phyloP scores from a whole-genome alignment of 1,140 invertebrate species.

The Eumeta japonica region DNA sequence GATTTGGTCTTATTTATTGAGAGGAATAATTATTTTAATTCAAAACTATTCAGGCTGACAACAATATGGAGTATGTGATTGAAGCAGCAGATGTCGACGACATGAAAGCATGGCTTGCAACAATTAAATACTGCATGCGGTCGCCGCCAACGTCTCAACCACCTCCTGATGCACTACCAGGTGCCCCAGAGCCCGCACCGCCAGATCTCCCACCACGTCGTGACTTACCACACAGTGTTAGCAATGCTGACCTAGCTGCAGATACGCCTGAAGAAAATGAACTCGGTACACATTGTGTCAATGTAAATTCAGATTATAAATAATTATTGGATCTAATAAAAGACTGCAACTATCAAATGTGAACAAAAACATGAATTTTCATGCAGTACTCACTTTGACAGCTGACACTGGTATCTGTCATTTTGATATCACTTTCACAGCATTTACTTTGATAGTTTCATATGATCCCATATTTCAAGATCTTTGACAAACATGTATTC shows the following conservation, averaged over 20 bases:
- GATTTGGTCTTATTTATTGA: background rate
- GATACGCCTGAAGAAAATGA: constrained; percentile 44
- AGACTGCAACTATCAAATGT: too few relatives aligned
- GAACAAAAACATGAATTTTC: too few relatives aligned
- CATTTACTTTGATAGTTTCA: too few relatives aligned
- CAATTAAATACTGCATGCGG: constrained; percentile 81
- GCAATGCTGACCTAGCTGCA: constrained; percentile 40
- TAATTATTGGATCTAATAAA: too few relatives aligned
- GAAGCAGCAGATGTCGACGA: constrained; percentile 86
- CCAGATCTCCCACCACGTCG: constrained; percentile 47
- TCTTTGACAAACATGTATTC: too few relatives aligned
- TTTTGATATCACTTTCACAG: too few relatives aligned
- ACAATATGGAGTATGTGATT: constrained; percentile 94
- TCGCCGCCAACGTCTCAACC: constrained; percentile 62
- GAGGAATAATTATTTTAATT: too few relatives aligned
- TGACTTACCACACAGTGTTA: constrained; percentile 47
- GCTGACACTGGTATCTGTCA: too few relatives aligned
- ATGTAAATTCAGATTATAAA: too few relatives aligned
- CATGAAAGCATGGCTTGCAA: constrained; percentile 86
- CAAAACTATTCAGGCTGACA: constrained; percentile 65
- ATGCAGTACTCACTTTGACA: too few relatives aligned
- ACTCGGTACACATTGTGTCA: constrained; percentile 25
- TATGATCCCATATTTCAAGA: too few relatives aligned
- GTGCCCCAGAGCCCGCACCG: constrained; percentile 47
- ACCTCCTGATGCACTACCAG: constrained; percentile 42